phyloP scores from a whole-genome alignment of 2,797 vertebrate genomes.

The Falco columbarius region DNA sequence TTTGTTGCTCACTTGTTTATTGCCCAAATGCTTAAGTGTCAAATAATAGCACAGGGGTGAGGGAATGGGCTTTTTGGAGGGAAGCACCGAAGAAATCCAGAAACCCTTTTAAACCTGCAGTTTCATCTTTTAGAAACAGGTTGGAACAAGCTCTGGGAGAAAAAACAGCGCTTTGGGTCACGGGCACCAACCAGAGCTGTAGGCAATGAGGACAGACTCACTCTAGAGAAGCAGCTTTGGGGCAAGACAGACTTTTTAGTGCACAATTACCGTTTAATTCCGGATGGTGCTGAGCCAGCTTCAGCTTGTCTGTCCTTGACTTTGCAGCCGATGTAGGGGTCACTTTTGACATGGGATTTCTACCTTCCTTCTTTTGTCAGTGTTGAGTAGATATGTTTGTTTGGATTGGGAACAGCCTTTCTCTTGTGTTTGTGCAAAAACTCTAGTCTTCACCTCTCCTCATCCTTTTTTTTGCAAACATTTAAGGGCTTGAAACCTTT shows the following conservation, averaged over 20 bases:
- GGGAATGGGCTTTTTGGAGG: not conserved
- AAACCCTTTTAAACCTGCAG: not conserved
- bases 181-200: not conserved
- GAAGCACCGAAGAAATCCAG: not conserved
- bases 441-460: not conserved
- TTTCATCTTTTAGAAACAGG: not conserved
- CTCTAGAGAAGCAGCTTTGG: not conserved
- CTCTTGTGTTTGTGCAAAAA: not conserved
- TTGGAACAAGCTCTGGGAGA: not conserved
- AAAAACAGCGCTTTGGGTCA: not conserved
- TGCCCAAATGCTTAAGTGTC: not conserved
- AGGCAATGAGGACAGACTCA: not conserved
- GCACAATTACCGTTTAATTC: not conserved
- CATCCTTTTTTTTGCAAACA: not conserved
- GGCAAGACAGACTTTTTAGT: not conserved
- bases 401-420: not conserved
- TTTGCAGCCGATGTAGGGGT: not conserved
- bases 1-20: conserved; percentile 23
- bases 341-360: not conserved
- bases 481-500: not conserved
- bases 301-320: not conserved
- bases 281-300: not conserved
- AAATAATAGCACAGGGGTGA: not conserved
- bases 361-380: not conserved
- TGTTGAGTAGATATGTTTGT: not conserved